Conservation (phyloP, 2,113 vertebrate genomes). For the Laterallus jamaicensis region DNA sequence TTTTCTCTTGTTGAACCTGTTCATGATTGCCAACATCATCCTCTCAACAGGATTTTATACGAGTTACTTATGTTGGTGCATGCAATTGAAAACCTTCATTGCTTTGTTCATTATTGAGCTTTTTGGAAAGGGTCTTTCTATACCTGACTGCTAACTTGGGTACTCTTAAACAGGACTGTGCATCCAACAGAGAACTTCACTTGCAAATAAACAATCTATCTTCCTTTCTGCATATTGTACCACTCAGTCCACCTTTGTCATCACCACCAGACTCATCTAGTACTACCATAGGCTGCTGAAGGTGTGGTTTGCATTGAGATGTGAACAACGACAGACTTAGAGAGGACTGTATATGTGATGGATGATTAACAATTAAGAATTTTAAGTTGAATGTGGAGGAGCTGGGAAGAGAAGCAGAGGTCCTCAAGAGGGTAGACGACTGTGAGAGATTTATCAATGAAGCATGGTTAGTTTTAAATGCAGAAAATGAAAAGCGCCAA, state of each 20-base stretch:
- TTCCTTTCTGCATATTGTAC: background rate
- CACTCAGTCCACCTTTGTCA: background rate
- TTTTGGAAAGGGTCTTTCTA: background rate
- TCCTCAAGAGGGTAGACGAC: background rate
- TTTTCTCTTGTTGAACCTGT: background rate
- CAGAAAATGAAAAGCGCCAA: background rate
- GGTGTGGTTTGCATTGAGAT: background rate
- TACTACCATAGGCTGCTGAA: background rate
- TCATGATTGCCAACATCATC: background rate
- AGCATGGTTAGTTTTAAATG: conserved; percentile 4
- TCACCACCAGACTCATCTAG: background rate
- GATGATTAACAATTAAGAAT: conserved; percentile 27
- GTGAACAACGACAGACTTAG: background rate
- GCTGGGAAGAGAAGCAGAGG: background rate
- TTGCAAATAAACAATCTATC: background rate
- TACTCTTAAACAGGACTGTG: background rate
- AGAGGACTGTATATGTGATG: background rate
- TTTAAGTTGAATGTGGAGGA: background rate
- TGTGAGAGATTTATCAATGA: conserved; percentile 12
- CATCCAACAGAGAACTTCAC: background rate
- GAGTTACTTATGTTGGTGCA: background rate
- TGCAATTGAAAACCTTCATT: background rate
- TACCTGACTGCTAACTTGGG: background rate
- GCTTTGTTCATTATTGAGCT: background rate
- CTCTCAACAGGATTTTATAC: background rate